Percentiles rank a stretch among this genome's conserved stretches.
These are phyloP conservation scores for Nothocercus nigrocapillus DNA, from an alignment of 2,113 vertebrate species.

Conservation along the genomic window DNA sequence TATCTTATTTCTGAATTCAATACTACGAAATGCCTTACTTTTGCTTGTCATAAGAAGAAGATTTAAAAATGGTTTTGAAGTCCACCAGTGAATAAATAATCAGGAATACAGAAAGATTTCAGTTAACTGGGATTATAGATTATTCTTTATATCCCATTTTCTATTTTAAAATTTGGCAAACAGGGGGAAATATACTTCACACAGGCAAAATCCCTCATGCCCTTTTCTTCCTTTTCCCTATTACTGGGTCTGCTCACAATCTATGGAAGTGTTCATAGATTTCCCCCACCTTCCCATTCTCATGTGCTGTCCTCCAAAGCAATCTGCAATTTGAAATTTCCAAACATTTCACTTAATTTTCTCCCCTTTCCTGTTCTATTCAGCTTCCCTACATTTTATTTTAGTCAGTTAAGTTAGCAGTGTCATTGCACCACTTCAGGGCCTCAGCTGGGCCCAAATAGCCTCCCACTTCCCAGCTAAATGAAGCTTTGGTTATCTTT, in stretches of 20 bases:
- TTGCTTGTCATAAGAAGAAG: background rate
- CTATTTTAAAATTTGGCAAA: background rate
- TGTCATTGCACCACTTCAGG: background rate
- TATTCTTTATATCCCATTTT: conserved; percentile 30
- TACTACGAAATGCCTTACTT: background rate
- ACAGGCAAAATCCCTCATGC: background rate
- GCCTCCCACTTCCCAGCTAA: background rate
- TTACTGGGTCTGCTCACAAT: background rate
- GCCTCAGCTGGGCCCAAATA: background rate
- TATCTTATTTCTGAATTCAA: background rate
- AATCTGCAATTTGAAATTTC: background rate
- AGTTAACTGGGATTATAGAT: background rate
- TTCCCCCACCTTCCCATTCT: background rate
- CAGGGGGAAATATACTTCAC: background rate
- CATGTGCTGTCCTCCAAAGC: background rate
- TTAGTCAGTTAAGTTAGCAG: background rate
- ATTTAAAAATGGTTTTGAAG: background rate
- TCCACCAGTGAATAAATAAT: background rate
- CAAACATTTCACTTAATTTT: background rate
- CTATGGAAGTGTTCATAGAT: background rate
- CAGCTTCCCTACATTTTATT: background rate
- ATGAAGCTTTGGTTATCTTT: background rate
- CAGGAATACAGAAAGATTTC: background rate
- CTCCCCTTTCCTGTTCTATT: background rate
- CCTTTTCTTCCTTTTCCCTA: background rate